A percentile compares a stretch with the other conserved stretches of the same genome.
These are phyloP conservation scores for Toxostoma redivivum DNA, from an alignment of 2,113 vertebrate species.

Conservation along the genomic window DNA sequence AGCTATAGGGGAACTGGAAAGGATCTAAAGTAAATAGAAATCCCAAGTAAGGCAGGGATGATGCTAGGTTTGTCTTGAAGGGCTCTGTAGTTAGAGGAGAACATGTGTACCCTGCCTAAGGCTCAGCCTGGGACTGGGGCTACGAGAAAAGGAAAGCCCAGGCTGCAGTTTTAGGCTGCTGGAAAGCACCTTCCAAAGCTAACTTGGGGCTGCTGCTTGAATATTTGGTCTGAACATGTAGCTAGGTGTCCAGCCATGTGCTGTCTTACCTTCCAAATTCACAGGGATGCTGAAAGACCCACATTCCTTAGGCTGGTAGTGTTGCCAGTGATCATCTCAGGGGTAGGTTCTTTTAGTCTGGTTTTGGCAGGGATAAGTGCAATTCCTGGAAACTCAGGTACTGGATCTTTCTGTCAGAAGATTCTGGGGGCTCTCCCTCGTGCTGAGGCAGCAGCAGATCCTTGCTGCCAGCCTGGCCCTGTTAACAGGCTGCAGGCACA, in stretches of 20 bases:
- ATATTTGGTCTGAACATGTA: neutral
- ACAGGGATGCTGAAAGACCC: neutral
- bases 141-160: neutral
- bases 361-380: neutral
- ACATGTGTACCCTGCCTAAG: rapidly evolving
- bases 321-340: neutral
- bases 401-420: rapidly evolving
- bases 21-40: neutral
- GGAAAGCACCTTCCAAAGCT: neutral
- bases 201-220: neutral
- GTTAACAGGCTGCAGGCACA: neutral
- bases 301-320: neutral
- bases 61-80: neutral
- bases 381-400: neutral
- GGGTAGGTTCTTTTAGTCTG: neutral
- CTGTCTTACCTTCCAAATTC: neutral
- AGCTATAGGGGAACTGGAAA: neutral
- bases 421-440: rapidly evolving
- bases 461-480: neutral
- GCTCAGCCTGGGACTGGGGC: neutral
- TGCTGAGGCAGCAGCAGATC: neutral
- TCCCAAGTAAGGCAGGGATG: neutral
- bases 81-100: neutral
- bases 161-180: neutral
- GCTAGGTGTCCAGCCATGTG: neutral